Base-by-base conservation (phyloP, 2,797 vertebrate species). In the Netta rufina region DNA sequence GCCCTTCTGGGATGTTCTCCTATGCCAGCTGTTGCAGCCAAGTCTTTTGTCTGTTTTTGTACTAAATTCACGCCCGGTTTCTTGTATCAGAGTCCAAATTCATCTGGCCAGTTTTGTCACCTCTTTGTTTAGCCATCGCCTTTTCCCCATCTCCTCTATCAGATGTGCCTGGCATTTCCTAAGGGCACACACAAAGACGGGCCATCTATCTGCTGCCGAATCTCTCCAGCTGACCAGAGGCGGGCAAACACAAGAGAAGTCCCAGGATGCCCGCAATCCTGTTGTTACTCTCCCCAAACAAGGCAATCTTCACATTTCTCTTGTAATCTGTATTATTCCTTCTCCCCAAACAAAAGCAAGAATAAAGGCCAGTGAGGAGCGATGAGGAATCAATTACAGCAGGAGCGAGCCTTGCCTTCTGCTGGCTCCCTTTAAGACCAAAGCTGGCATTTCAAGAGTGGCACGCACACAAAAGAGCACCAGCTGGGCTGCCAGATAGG, bases 401-500 rank as follows among this genome's bases (percentile, higher is more conserved):
- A 53, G 62, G 79, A 85, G 36, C 4, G 8, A 96, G 89, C 77
- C 6, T 5, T 88, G 91, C 93, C 95, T 96, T 96, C 91, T 96
- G 95, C 88, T 87, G 89, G 60, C 80, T 96, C 86, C 67, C 36
- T 83, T 96, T 74, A 85, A 97, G 83, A 88, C 86, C 82, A 87
- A 92, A 95, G 91, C 81, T 97, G 97, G 95, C 97, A 98, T 98
- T 98, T 98, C 89, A 94, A 97, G 95, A 90, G n/a, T 76, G 93
- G 79, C 70, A 92, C 64, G 92, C 64, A 96, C 72, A 97, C 95
- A 98, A 97, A 97, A 97, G 92, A 95, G 69, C 70, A 95, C 97
- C 97, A 98, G 96, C 97, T 98, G 97, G 87, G 95, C 95, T 84
- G 89, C 91, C 90, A 98, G 95, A 97, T 69, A 98, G 82, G 95